Evolutionary conservation across 2,888 invertebrate species (phyloP).

Genomic region (Tricholauxania praeusta): DNA sequence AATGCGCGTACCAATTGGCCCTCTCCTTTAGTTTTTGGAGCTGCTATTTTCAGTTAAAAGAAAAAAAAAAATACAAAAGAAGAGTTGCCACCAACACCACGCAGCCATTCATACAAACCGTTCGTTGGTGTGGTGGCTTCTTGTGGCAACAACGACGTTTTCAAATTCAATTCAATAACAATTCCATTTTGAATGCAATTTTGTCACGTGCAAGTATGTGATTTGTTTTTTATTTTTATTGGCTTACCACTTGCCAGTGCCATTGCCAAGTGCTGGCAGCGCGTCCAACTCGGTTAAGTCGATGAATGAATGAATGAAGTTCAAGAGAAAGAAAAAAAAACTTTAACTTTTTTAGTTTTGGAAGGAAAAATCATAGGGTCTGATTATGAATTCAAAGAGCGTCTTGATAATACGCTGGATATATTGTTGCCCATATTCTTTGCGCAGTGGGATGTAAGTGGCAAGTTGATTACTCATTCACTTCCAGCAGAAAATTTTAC

Average conservation of each 20-base stretch:
- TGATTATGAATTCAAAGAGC: too few species aligned
- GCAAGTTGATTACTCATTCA: too few species aligned
- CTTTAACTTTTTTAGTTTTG: background rate
- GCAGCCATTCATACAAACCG: background rate
- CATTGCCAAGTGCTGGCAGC: background rate
- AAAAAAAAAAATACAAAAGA: background rate
- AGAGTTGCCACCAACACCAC: slow-evolving; percentile 3
- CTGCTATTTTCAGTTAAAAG: too few species aligned
- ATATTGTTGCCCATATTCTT: too few species aligned
- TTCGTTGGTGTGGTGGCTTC: background rate
- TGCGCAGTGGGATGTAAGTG: too few species aligned
- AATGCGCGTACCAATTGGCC: too few species aligned
- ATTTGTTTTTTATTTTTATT: slow-evolving; percentile 38
- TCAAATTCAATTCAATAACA: slow-evolving; percentile 6
- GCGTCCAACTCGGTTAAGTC: background rate
- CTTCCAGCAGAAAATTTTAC: too few species aligned
- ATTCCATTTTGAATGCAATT: slow-evolving; percentile 25
- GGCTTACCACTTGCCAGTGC: background rate
- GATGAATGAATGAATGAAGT: slow-evolving; percentile 4
- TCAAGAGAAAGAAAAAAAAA: slow-evolving; percentile 12
- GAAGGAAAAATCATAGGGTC: background rate
- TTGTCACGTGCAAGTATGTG: slow-evolving; percentile 44
- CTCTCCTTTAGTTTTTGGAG: too few species aligned
- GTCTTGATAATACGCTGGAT: too few species aligned
- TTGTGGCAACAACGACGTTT: background rate